phyloP scores from a whole-genome alignment of 1,140 invertebrate genomes.

The Diuraphis noxia region DNA sequence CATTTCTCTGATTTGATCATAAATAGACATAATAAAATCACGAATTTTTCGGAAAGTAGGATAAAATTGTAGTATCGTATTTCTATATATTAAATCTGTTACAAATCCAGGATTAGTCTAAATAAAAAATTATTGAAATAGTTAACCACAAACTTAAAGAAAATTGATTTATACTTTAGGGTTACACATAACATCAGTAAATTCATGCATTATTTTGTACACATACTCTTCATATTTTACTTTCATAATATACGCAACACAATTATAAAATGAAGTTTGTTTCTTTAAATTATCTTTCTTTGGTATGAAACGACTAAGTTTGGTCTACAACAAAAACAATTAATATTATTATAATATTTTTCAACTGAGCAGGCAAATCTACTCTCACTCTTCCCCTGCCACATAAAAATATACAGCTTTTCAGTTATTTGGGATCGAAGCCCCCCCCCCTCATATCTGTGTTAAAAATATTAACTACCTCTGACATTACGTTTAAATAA shows the following conservation, averaged over 20 bases:
- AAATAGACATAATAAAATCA: constrained; percentile 44
- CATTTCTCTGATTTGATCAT: constrained; percentile 32
- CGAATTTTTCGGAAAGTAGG: constrained; percentile 16
- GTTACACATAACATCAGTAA: constrained; percentile 31
- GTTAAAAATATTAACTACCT: too few relatives aligned
- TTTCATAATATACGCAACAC: constrained; percentile 49
- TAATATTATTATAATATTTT: not conserved
- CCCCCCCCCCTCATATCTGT: too few relatives aligned
- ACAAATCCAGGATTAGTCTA: constrained; percentile 48
- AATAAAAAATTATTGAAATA: constrained; percentile 20
- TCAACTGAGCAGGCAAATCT: too few relatives aligned
- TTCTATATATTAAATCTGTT: constrained; percentile 41
- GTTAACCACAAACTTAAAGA: not conserved
- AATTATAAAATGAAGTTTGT: constrained; percentile 46
- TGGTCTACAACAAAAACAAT: constrained; percentile 21
- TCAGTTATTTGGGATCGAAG: too few relatives aligned
- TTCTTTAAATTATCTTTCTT: constrained; percentile 46
- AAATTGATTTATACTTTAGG: constrained; percentile 32
- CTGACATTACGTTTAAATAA: too few relatives aligned
- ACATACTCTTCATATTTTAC: constrained; percentile 47
- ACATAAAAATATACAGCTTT: too few relatives aligned
- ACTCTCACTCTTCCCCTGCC: too few relatives aligned
- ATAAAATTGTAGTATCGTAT: constrained; percentile 35
- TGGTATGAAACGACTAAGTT: constrained; percentile 41
- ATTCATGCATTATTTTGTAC: constrained; percentile 42